phyloP scores from a whole-genome alignment of 2,113 vertebrate species.

The Pterocles burchelli region DNA sequence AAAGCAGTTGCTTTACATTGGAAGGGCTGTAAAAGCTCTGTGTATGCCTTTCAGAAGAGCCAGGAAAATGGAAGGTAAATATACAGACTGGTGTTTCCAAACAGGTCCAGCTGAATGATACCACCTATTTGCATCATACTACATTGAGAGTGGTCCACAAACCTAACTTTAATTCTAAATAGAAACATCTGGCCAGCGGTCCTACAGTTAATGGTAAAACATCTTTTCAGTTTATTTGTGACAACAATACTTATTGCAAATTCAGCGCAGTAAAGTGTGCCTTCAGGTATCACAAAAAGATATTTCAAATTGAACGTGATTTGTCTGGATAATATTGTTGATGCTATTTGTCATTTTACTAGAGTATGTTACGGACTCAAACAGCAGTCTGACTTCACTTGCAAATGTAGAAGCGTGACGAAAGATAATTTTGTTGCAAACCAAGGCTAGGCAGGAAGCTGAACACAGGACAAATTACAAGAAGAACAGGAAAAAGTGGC shows the following conservation, averaged over 20 bases:
- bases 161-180: not conserved
- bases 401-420: not conserved
- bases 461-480: not conserved
- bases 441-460: not conserved
- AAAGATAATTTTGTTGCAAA: not conserved
- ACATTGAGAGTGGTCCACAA: not conserved
- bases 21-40: not conserved
- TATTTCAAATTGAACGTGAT: not conserved
- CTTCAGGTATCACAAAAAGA: not conserved
- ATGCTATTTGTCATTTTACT: not conserved
- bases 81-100: not conserved
- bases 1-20: slow-evolving; percentile 53
- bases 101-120: not conserved
- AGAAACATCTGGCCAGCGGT: not conserved
- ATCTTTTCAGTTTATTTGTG: not conserved
- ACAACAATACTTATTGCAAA: not conserved
- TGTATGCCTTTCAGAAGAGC: not conserved
- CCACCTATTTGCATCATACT: not conserved
- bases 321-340: not conserved
- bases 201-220: not conserved
- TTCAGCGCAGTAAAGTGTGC: not conserved
- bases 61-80: slow-evolving; percentile 6
- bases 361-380: not conserved
- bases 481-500: not conserved
- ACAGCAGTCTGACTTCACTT: not conserved